Conservation (phyloP, 2,797 vertebrate genomes). For the Rhodeus uyekii region DNA sequence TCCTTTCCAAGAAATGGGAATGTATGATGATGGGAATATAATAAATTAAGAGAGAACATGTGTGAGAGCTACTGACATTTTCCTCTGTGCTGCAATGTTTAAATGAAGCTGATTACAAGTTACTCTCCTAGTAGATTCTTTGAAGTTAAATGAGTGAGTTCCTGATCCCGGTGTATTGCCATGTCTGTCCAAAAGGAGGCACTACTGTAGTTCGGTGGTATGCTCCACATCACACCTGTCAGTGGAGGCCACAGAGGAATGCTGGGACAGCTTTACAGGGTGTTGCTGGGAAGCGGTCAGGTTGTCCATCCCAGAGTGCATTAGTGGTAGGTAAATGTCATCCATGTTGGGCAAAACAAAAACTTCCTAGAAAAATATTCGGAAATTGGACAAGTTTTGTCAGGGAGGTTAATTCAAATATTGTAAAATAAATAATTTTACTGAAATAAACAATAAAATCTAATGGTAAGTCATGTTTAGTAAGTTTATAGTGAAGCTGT, state of each 20-base stretch:
- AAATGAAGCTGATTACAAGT: not conserved
- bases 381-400: not conserved
- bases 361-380: conserved; percentile 78
- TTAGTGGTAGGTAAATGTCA: conserved; percentile 86
- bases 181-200: conserved; percentile 52
- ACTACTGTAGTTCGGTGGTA: conserved; percentile 63
- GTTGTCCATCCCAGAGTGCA: conserved; percentile 75
- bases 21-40: too few species aligned
- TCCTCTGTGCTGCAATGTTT: not conserved
- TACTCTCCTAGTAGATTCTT: not conserved
- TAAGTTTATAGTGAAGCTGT: not conserved
- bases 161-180: not conserved
- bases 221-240: conserved; percentile 60
- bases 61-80: not conserved
- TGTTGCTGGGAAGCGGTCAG: conserved; percentile 41
- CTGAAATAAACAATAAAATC: not conserved
- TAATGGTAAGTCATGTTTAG: not conserved
- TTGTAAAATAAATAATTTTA: not conserved
- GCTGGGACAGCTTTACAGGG: conserved; percentile 50
- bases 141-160: not conserved
- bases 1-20: too few species aligned
- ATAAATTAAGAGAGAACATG: not conserved
- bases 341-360: conserved; percentile 94
- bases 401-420: not conserved
- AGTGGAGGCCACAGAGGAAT: conserved; percentile 66